Percentiles rank a stretch among this genome's conserved stretches.
Evolutionary conservation across 64 coral and sea anemone genomes (phyloP).

Genomic region (Stichodactyla mertensii): DNA sequence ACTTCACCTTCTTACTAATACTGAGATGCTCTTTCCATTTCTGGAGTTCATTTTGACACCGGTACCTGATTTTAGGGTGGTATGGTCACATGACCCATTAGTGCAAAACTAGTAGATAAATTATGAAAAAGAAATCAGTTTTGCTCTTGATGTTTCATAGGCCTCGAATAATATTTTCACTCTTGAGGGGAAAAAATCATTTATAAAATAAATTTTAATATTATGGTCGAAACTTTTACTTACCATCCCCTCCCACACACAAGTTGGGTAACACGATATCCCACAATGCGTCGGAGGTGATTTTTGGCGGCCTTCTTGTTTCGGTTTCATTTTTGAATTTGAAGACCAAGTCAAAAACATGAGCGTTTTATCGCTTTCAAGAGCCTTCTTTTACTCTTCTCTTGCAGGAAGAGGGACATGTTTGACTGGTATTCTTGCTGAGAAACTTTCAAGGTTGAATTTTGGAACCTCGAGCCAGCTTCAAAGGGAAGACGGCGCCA

Average conservation of each 20-base stretch:
- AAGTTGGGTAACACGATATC: not conserved
- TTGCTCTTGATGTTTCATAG: no score
- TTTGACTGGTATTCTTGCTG: not conserved
- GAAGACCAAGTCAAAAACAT: not conserved
- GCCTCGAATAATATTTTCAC: no score
- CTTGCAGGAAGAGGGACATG: not conserved
- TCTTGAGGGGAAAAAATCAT: no score
- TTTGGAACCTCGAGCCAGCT: not conserved
- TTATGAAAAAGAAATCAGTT: no score
- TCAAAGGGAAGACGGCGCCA: not conserved
- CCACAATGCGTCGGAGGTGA: slow-evolving; percentile 1
- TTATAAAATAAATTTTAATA: no score
- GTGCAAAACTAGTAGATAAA: no score
- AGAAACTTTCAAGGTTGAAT: not conserved
- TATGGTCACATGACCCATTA: no score
- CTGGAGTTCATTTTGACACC: no score
- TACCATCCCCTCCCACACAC: not conserved
- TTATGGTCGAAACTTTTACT: not conserved
- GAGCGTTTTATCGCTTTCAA: slow-evolving; percentile 12
- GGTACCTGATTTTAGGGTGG: no score
- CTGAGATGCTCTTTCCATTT: no score
- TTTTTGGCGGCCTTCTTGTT: slow-evolving; percentile 33
- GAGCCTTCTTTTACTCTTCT: not conserved
- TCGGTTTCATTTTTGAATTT: slow-evolving; percentile 13
- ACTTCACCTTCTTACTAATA: no score